These are phyloP conservation scores for Drosophila orosa DNA, from an alignment of 1,140 invertebrate genomes.

Conservation along the genomic window DNA sequence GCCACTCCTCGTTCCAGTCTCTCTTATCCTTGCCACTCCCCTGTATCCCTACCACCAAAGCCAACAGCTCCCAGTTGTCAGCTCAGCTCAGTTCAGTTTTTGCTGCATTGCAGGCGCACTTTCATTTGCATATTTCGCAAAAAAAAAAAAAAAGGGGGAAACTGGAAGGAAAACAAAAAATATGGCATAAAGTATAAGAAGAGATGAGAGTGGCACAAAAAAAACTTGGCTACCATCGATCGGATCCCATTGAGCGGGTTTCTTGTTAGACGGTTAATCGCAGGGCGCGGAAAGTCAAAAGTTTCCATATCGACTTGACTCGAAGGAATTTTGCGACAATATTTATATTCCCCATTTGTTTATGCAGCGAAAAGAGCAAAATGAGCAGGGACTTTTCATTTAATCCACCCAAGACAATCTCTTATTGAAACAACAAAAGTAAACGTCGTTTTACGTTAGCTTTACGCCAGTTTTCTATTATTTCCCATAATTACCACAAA, in stretches of 20 bases:
- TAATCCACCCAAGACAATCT: not conserved
- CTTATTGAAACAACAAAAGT: not conserved
- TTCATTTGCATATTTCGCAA: constrained; percentile 75
- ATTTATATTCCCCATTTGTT: constrained; percentile 83
- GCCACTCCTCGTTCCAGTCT: constrained; percentile 16
- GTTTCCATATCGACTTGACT: constrained; percentile 18
- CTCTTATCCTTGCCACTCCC: constrained; percentile 7
- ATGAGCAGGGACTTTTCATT: not conserved
- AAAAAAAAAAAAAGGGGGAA: not conserved
- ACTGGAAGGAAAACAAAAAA: constrained; percentile 24
- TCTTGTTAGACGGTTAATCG: constrained; percentile 58
- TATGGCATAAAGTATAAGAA: constrained; percentile 23
- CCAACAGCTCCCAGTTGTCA: constrained; percentile 49
- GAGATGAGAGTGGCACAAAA: constrained; percentile 36
- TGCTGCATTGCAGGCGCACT: constrained; percentile 78
- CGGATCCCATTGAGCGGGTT: constrained; percentile 47
- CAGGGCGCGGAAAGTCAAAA: constrained; percentile 47
- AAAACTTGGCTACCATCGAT: constrained; percentile 54
- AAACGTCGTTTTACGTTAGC: not conserved
- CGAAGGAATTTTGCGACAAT: constrained; percentile 21
- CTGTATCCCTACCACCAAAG: constrained; percentile 5
- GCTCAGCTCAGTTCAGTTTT: constrained; percentile 52
- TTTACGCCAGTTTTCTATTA: constrained; percentile 2
- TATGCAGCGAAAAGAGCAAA: constrained; percentile 74
- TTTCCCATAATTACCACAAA: constrained; percentile 37